A percentile compares a stretch with the other conserved stretches of the same genome.
Evolutionary conservation across 1,140 invertebrate species (phyloP).

Genomic region (Cheumatopsyche charites): DNA sequence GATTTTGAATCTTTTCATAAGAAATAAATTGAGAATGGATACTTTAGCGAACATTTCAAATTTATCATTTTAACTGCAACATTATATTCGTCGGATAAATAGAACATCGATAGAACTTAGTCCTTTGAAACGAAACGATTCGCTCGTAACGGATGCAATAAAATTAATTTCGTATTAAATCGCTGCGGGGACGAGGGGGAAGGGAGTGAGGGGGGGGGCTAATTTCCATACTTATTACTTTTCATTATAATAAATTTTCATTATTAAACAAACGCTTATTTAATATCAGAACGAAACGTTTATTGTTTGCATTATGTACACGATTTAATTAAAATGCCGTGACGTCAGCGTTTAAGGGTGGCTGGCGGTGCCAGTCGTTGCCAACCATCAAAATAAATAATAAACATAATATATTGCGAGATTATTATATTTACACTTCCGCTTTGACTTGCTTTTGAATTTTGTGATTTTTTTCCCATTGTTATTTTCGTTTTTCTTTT

Average conservation of each 20-base stretch:
- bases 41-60: too few relatives aligned
- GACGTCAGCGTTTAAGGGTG: slow-evolving; percentile 38
- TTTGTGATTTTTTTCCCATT: not conserved
- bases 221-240: slow-evolving; percentile 41
- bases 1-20: too few relatives aligned
- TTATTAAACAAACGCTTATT: slow-evolving; percentile 40
- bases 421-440: not conserved
- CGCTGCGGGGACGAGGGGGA: not conserved
- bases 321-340: slow-evolving; percentile 39
- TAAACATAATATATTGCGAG: slow-evolving; percentile 6
- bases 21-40: too few relatives aligned
- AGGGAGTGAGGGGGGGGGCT: slow-evolving; percentile 2
- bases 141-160: slow-evolving; percentile 10
- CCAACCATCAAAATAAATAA: slow-evolving; percentile 19
- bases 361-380: slow-evolving; percentile 22
- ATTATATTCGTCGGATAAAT: too few relatives aligned
- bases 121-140: not conserved
- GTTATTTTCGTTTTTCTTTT: not conserved
- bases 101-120: too few relatives aligned
- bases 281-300: slow-evolving; percentile 39
- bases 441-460: not conserved
- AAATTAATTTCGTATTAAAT: slow-evolving; percentile 39
- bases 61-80: too few relatives aligned
- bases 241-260: slow-evolving; percentile 41
- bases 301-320: slow-evolving; percentile 39